These are phyloP conservation scores for Koerneria pararmatus DNA, from an alignment of 2,888 invertebrate genomes.

Conservation along the genomic window DNA sequence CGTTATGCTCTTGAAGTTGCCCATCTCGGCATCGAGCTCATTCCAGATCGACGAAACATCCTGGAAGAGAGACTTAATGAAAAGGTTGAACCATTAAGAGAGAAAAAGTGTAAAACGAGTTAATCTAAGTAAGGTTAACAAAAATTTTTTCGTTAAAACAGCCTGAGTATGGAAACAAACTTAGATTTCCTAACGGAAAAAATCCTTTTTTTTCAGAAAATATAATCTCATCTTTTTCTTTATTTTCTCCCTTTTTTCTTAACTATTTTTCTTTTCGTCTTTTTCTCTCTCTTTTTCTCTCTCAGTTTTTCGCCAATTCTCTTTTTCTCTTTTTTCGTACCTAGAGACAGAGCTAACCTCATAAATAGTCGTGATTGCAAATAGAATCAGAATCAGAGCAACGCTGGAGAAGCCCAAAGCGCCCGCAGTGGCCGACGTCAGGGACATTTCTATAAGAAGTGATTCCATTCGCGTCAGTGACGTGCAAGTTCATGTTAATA, in stretches of 20 bases:
- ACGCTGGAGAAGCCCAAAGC: constrained; percentile 9
- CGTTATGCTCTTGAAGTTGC: constrained; percentile 46
- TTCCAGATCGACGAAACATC: constrained; percentile 53
- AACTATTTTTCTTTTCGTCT: no score
- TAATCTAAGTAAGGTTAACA: no score
- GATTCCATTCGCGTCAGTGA: no score
- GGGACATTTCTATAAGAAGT: no score
- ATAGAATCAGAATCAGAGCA: constrained; percentile 18
- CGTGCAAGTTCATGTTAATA: no score
- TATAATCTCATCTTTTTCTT: no score
- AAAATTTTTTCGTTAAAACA: no score
- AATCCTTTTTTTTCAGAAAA: no score
- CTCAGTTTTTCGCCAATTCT: background rate
- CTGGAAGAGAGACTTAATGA: constrained; percentile 26
- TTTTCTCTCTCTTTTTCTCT: no score
- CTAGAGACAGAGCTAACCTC: background rate
- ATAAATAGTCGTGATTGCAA: constrained; percentile 21
- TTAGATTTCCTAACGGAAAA: no score
- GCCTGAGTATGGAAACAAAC: background rate
- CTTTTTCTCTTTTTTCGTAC: background rate
- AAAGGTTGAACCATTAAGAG: background rate
- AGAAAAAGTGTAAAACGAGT: background rate
- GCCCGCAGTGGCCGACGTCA: no score
- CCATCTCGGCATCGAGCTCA: constrained; percentile 56
- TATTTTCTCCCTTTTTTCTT: no score